Percentiles rank a stretch among this genome's conserved stretches.
Conservation (phyloP, 2,797 vertebrate genomes). For the Caiman crocodilus region DNA sequence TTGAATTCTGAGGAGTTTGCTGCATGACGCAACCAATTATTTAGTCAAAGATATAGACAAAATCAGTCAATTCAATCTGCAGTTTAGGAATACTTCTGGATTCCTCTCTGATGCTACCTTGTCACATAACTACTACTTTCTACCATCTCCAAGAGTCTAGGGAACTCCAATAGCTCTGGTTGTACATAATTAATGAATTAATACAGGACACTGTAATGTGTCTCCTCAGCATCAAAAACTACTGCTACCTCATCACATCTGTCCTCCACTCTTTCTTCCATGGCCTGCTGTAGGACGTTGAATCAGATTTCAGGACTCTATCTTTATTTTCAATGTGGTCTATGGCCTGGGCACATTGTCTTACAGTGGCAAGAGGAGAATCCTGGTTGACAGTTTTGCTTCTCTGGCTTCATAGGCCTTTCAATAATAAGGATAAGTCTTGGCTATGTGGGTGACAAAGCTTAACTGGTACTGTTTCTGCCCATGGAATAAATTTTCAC, state of each 20-base stretch:
- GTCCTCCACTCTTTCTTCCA: not conserved
- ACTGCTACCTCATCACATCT: not conserved
- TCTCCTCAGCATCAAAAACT: not conserved
- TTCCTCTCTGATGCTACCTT: no score
- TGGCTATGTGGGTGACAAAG: not conserved
- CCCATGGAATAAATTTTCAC: not conserved
- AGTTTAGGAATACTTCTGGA: no score
- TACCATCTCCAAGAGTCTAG: no score
- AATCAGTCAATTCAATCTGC: not conserved
- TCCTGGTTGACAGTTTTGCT: not conserved
- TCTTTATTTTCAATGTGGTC: not conserved
- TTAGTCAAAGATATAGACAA: not conserved
- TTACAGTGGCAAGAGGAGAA: not conserved
- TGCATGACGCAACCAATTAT: accelerated
- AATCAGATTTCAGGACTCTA: not conserved
- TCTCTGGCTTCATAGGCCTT: not conserved
- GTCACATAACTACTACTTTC: no score
- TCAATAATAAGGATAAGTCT: not conserved
- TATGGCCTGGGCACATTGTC: not conserved
- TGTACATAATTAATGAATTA: no score
- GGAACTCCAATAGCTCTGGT: no score
- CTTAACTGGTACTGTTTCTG: not conserved
- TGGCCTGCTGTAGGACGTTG: no score
- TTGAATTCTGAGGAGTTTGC: not conserved
- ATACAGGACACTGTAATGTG: not conserved